A percentile compares a stretch with the other conserved stretches of the same genome.
These are phyloP conservation scores for Psittacula derbiana DNA, from an alignment of 2,797 vertebrate species.

Conservation along the genomic window DNA sequence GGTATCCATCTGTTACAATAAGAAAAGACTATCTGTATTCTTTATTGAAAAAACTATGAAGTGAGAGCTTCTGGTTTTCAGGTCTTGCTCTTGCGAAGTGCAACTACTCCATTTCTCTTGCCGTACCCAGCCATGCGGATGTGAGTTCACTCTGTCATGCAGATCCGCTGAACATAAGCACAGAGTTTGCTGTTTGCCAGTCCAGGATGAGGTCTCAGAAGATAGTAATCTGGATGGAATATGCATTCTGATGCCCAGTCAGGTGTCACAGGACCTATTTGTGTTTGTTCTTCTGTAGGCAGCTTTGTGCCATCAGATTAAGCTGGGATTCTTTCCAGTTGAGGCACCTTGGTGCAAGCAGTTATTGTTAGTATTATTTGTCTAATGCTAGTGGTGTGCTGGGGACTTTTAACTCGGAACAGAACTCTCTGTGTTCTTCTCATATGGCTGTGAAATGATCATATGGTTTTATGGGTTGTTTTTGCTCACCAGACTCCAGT, in stretches of 20 bases:
- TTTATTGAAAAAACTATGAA: not conserved
- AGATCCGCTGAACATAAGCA: not conserved
- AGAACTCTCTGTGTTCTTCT: not conserved
- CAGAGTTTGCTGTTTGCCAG: not conserved
- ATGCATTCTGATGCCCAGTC: not conserved
- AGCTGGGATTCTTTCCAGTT: not conserved
- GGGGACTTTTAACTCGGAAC: not conserved
- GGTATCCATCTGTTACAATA: not conserved
- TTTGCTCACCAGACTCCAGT: not conserved
- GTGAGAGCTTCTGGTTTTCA: not conserved
- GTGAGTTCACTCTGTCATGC: not conserved
- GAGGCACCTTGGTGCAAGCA: not conserved
- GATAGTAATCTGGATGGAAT: not conserved
- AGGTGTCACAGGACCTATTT: not conserved
- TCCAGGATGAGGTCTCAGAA: not conserved
- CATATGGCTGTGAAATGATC: not conserved
- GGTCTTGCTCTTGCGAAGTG: not conserved
- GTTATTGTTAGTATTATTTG: not conserved
- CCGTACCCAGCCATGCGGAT: not conserved
- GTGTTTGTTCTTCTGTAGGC: not conserved
- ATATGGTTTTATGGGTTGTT: not conserved
- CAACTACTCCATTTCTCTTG: not conserved
- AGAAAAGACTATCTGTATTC: not conserved
- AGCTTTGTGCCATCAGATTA: conserved; percentile 26
- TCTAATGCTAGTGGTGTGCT: not conserved